These are phyloP conservation scores for Raja brachyura DNA, from an alignment of 2,113 vertebrate species.

Conservation along the genomic window DNA sequence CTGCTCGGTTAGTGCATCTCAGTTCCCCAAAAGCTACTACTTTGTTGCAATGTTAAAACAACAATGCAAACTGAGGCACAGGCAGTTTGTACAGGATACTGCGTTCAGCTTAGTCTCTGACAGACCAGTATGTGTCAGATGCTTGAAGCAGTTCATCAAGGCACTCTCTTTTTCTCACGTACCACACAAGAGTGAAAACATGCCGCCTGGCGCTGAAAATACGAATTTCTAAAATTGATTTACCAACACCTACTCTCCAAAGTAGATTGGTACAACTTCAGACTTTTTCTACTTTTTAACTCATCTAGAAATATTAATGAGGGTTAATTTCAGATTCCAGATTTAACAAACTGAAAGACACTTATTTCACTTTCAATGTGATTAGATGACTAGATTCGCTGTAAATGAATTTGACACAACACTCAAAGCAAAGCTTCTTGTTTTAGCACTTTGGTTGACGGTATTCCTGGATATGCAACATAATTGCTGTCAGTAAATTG, in stretches of 20 bases:
- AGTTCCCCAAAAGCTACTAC: background rate
- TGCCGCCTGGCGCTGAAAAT: background rate
- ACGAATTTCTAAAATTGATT: background rate
- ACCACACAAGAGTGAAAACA: background rate
- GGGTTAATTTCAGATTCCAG: background rate
- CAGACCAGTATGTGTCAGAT: background rate
- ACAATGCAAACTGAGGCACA: background rate
- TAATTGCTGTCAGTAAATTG: constrained; percentile 4
- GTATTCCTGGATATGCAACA: constrained; percentile 1
- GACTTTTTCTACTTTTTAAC: background rate
- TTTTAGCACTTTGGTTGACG: background rate
- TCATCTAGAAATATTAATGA: background rate
- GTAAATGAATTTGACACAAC: background rate
- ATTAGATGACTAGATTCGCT: background rate
- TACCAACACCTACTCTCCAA: background rate
- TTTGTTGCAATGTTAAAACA: background rate
- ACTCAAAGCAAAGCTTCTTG: background rate
- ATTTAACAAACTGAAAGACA: background rate
- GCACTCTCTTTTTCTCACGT: no score
- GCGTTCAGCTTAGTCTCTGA: background rate
- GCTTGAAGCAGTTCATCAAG: background rate
- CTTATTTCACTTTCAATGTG: background rate
- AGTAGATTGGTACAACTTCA: background rate
- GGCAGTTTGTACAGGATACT: background rate
- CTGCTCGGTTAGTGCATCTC: background rate